Evolutionary conservation across 2,797 vertebrate genomes (phyloP).

Genomic region (Acrocephalus scirpaceus): DNA sequence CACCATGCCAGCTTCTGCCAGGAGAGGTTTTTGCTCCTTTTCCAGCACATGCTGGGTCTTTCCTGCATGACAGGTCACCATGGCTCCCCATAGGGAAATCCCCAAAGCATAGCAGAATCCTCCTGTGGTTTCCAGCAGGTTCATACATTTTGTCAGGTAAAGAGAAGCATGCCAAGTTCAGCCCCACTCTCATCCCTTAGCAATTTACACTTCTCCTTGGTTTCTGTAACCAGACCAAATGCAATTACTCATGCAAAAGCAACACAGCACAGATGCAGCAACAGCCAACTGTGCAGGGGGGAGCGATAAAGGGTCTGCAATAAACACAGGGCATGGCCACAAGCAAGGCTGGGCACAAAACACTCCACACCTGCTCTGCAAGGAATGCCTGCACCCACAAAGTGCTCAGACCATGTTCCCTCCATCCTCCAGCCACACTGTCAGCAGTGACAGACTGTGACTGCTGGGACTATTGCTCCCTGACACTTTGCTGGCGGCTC

Average conservation of each 20-base stretch:
- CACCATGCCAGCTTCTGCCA: neutral
- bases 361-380: fast-evolving
- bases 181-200: neutral
- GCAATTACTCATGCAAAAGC: neutral
- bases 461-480: neutral
- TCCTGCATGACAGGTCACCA: neutral
- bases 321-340: neutral
- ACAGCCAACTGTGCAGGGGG: neutral
- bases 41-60: neutral
- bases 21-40: neutral
- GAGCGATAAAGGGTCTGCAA: neutral
- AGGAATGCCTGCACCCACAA: fast-evolving
- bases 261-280: fast-evolving
- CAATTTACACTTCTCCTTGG: neutral
- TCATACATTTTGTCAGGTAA: neutral
- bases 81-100: neutral
- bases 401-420: neutral
- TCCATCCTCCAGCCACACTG: neutral
- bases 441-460: neutral
- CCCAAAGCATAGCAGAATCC: neutral
- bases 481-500: neutral
- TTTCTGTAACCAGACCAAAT: neutral
- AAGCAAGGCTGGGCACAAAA: neutral
- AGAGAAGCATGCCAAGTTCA: neutral
- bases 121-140: neutral